Conservation (phyloP, 2,888 invertebrate species). For the Leucophora obtusa region DNA sequence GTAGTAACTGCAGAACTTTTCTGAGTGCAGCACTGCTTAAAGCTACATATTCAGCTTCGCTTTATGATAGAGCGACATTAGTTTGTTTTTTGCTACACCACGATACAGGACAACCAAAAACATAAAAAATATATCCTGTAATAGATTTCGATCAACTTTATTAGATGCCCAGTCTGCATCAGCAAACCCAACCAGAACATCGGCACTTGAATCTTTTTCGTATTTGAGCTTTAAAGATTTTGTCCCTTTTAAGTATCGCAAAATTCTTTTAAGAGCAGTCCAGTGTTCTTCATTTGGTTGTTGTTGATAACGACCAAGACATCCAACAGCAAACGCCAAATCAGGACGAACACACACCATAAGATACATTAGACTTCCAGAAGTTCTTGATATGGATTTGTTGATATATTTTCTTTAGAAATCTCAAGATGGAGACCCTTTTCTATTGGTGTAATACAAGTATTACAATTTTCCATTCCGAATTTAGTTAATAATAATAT, state of each 20-base stretch:
- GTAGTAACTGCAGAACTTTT: no score
- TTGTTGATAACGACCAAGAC: no score
- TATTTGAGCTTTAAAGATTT: no score
- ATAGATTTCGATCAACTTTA: constrained; percentile 1
- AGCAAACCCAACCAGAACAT: no score
- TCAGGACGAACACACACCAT: constrained; percentile 1
- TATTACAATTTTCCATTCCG: constrained; percentile 14
- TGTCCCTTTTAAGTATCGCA: no score
- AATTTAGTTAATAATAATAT: not conserved
- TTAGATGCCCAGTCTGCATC: no score
- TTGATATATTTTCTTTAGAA: no score
- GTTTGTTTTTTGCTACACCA: constrained; percentile 7
- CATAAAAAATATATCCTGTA: not conserved
- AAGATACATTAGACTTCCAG: not conserved
- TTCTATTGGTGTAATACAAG: constrained; percentile 12
- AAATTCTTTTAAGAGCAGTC: no score
- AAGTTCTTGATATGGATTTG: constrained; percentile 16
- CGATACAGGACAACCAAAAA: not conserved
- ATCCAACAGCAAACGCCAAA: not conserved
- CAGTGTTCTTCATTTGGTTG: no score
- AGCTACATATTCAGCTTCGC: constrained; percentile 4
- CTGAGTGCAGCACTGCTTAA: not conserved
- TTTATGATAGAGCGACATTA: not conserved
- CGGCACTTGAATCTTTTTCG: no score
- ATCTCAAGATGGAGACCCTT: not conserved